These are phyloP conservation scores for Setophaga kirtlandii DNA, from an alignment of 2,113 vertebrate species.

Conservation along the genomic window DNA sequence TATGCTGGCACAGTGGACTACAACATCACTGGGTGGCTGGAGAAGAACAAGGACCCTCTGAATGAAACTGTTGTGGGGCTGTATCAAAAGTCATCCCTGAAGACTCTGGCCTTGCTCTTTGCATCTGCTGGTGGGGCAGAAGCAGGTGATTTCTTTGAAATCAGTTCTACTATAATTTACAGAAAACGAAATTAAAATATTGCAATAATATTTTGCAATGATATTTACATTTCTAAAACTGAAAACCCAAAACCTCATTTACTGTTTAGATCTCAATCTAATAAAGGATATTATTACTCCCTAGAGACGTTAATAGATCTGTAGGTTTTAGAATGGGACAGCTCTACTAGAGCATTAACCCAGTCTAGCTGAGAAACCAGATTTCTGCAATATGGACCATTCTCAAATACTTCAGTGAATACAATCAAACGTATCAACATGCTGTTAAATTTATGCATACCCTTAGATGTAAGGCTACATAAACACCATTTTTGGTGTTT, in stretches of 20 bases:
- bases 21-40: constrained; percentile 80
- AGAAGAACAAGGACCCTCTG: constrained; percentile 90
- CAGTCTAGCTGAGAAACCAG: neutral
- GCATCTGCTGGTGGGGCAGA: constrained; percentile 67
- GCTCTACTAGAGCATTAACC: neutral
- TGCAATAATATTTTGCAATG: neutral
- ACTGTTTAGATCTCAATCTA: neutral
- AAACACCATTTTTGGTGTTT: neutral
- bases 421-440: neutral
- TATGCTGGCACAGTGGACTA: constrained; percentile 69
- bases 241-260: neutral
- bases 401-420: neutral
- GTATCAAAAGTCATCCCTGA: constrained; percentile 82
- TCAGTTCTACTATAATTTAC: neutral
- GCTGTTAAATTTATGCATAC: neutral
- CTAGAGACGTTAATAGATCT: neutral
- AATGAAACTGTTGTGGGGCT: constrained; percentile 85
- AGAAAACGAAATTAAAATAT: neutral
- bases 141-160: constrained; percentile 60
- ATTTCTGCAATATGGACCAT: neutral
- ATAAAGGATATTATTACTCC: neutral
- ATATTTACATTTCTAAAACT: neutral
- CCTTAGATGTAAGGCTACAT: neutral
- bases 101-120: constrained; percentile 77
- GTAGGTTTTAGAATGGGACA: neutral